Base-by-base conservation (phyloP, 1,140 invertebrate species). In the Bombus polaris region DNA sequence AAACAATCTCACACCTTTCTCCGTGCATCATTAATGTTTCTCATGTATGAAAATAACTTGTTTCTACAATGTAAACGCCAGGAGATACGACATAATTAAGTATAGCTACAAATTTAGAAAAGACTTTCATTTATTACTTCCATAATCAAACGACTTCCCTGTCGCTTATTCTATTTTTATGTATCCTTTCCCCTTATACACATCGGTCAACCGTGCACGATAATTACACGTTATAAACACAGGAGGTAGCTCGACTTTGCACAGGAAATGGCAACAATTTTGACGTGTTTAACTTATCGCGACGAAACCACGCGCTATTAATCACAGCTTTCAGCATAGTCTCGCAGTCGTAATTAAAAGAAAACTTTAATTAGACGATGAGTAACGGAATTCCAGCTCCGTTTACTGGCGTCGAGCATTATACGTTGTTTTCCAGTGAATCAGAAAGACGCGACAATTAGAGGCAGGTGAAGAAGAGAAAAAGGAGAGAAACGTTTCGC, bases 371-470 rank as follows among this genome's bases (percentile, higher is more conserved):
- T 68, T 57, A 53, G 75, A 87, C 71, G 62, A 32, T 2, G 68
- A 32, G 73, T 44, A 6, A 53, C 25, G 37, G 70, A 47, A 77
- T 79, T 39, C 32, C 47, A 62, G 65, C n/a, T 74, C 10, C 25
- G 47, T 44, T 76, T 12, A 9, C 13, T 12, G 35, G 25, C 44
- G 25, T 25, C 25, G n/a, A 42, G 28, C 32, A 72, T 32, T 28
- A 65, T 47, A 35, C 70, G 18, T 32, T 15, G 6, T 44, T 59
- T 65, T 18, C 12, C 32, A 65, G n/a, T 53, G 70, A 78, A 76
- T 79, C 72, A 32, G 68, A 57, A 47, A 32, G 59, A 79, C 53
- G 22, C 25, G 35, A 77, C 85, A 89, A 89, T 89, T 88, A 81
- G 77, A 39, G 42, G 39, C 59, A 44, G 35, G 72, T n/a, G 22